phyloP scores from a whole-genome alignment of 2,113 vertebrate genomes.

The Dunckerocampus dactyliophorus region DNA sequence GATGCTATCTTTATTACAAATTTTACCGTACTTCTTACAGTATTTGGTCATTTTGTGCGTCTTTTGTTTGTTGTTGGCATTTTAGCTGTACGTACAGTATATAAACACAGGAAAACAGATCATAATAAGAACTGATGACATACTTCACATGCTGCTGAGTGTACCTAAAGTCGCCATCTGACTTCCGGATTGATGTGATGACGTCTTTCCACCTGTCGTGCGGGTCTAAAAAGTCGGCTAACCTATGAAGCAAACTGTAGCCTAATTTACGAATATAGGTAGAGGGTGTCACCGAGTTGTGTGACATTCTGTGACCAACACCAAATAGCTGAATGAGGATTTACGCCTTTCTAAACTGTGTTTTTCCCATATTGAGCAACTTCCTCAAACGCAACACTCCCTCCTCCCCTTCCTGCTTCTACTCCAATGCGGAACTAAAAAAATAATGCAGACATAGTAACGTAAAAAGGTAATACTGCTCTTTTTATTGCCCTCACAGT shows the following conservation, averaged over 20 bases:
- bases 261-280: constrained; percentile 80
- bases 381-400: constrained; percentile 51
- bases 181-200: constrained; percentile 74
- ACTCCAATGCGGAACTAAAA: constrained; percentile 25
- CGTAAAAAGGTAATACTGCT: rapidly evolving
- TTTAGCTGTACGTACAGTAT: background rate
- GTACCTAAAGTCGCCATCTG: constrained; percentile 81
- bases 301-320: constrained; percentile 66
- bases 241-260: constrained; percentile 66
- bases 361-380: constrained; percentile 66
- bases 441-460: background rate
- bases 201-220: constrained; percentile 86
- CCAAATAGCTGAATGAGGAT: background rate
- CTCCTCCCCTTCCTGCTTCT: background rate
- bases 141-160: constrained; percentile 78
- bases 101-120: background rate
- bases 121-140: no score
- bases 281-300: constrained; percentile 67
- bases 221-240: constrained; percentile 86
- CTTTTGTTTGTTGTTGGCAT: no score
- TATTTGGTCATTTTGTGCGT: no score
- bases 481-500: background rate
- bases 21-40: no score
- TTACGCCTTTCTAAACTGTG: background rate
- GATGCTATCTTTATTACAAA: no score